Base-by-base conservation (phyloP, 2,888 invertebrate species). In the Meiosimyza platycephala region DNA sequence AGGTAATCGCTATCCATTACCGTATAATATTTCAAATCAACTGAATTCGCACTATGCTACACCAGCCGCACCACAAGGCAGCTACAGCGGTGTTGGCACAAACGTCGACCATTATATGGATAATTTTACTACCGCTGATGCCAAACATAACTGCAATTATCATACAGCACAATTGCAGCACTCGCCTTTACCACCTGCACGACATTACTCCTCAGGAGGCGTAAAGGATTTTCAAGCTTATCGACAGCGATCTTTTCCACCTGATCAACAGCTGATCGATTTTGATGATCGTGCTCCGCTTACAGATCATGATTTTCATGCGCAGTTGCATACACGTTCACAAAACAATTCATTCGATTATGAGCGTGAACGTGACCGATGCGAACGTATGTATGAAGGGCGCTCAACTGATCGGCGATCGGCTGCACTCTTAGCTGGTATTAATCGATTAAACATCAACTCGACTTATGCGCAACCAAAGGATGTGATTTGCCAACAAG, bases 1-100 rank as follows among this genome's bases (percentile, higher is more conserved):
- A 0, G 86, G 86, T 1, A 87, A 87, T 80, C 84, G 87, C 3
- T 85, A 84, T 80, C 88, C 88, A 5, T 79, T 87, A 47, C 87
- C 88, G 33, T 83, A 82, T 57, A 86, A 84, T 75, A 85, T 87
- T 62, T 86, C 88, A 50, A 84, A 80, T 76, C 87, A 87, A 65
- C 77, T 87, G 3, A 85, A 83, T 67, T 78, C 82, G 4, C 81
- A 81, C 16, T 85, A 83, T 72, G 79, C 80, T 50, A 76, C 79
- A 40, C 79, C 82, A 1, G 79, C 80, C 5, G 74, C 73, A 9
- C 75, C 70, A 33, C 6, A 6, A 40, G 76, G 75, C 5, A 74
- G 74, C 22, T 78, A 78, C 6, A 22, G 48, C 59, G 50, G 15
- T 70, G 13, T 6, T 6, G 28, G 57, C 12, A 40, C 40, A 47